Base-by-base conservation (phyloP, 2,113 vertebrate genomes). In the Neodontobutis hainanensis region DNA sequence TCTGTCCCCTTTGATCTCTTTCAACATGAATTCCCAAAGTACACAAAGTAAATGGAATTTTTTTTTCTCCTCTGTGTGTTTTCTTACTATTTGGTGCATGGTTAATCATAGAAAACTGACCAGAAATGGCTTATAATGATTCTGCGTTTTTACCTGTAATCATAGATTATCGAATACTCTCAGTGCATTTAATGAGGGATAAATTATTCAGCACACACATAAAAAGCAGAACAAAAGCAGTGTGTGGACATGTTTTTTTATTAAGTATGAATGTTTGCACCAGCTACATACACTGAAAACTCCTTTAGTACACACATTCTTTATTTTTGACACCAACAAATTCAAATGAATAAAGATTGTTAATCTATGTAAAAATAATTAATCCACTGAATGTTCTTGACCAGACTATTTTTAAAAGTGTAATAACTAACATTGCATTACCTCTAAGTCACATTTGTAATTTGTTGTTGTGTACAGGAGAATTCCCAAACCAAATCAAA, bases 1-100 rank as follows among this genome's bases (percentile, higher is more conserved):
- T 87, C 87, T 81, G 83, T 85, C 82, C 80, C 81, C 81, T 90
- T 88, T 90, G 81, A 90, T 90, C 86, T 88, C 70, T 74, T 81
- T 81, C 80, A 74, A 87, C 83, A 55, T 72, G 80, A 81, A 83
- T 84, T 81, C 82, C 73, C 76, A 61, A 82, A 68, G 84, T 84
- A 83, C 48, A 64, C 73, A 77, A 77, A 86, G 76, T 82, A 88
- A 90, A 89, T 89, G 77, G 81, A 76, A 69, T 78, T 78, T 85
- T 65, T 75, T 62, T 78, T 57, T 35, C 38, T 53, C 40, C 9
- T 19, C 35, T 58, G 19, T 27, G 19, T 27, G 19, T 56, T 50
- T 55, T 50, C 38, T 68, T 70, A 82, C 72, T 59, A 72, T 84
- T 74, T 63, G 79, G 77, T 78, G 81, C 71, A 65, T 82, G 85